These are phyloP conservation scores for Peromyscus nudipes DNA, from an alignment of 2,797 vertebrate genomes.

Conservation along the genomic window DNA sequence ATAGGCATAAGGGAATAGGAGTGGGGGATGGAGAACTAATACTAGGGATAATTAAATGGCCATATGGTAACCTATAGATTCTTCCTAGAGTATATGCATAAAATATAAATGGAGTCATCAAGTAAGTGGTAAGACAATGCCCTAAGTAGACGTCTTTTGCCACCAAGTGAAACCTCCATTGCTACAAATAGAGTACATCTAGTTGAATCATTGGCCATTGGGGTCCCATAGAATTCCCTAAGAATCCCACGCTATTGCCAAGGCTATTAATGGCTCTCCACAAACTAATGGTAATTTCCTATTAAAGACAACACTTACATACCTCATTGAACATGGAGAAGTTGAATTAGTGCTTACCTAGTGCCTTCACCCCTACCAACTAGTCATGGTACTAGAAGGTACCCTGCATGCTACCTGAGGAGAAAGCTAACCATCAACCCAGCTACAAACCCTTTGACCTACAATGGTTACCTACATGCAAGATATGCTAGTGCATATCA, in stretches of 20 bases:
- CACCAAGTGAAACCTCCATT: background rate
- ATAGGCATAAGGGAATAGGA: background rate
- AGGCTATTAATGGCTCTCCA: background rate
- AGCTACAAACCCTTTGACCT: background rate
- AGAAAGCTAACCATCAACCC: background rate
- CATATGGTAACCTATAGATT: background rate
- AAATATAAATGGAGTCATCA: background rate
- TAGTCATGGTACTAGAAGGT: background rate
- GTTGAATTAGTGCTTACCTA: background rate
- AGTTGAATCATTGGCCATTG: background rate
- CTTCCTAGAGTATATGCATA: too few species aligned
- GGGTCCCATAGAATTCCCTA: background rate
- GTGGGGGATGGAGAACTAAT: background rate
- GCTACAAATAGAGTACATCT: background rate
- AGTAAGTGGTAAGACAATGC: background rate
- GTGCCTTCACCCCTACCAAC: background rate
- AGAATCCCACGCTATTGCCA: background rate
- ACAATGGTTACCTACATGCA: background rate
- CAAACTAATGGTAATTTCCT: background rate
- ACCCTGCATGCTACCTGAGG: background rate
- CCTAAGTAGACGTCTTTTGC: background rate
- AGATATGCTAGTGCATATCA: background rate
- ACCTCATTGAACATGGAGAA: background rate
- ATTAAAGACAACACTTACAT: background rate
- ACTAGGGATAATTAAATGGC: background rate